Conservation (phyloP, 2,888 invertebrate genomes). For the Embidobia sp. region DNA sequence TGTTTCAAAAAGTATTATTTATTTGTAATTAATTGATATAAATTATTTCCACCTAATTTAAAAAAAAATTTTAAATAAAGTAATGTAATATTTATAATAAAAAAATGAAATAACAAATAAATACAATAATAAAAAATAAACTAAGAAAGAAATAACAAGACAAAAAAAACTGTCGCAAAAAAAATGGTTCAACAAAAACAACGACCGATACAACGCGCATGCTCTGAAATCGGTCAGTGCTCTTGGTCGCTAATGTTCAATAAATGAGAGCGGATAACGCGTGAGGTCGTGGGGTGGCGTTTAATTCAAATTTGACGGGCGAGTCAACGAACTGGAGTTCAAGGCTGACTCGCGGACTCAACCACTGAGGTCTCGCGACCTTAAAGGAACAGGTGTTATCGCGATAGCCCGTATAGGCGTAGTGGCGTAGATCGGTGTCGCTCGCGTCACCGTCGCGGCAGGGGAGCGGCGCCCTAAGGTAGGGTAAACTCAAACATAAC, state of each 20-base stretch:
- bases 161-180: too few relatives aligned
- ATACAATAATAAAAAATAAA: too few relatives aligned
- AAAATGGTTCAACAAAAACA: too few relatives aligned
- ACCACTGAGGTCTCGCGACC: slow-evolving; percentile 21
- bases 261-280: slow-evolving; percentile 10
- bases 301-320: slow-evolving; percentile 21
- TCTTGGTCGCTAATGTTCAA: neutral
- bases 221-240: neutral
- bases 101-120: too few relatives aligned
- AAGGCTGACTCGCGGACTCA: slow-evolving; percentile 20
- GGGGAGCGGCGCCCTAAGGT: too few relatives aligned
- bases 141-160: too few relatives aligned
- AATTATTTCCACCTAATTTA: too few relatives aligned
- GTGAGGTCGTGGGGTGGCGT: slow-evolving; percentile 7
- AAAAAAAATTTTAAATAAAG: too few relatives aligned
- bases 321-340: slow-evolving; percentile 45
- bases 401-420: slow-evolving; percentile 37
- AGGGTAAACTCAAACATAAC: slow-evolving; percentile 18
- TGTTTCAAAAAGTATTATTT: too few relatives aligned
- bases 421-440: slow-evolving; percentile 29
- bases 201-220: too few relatives aligned
- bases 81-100: too few relatives aligned
- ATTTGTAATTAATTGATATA: too few relatives aligned
- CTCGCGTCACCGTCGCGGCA: neutral
- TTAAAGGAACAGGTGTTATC: slow-evolving; percentile 44